Evolutionary conservation across 1,140 invertebrate genomes (phyloP).

Genomic region (Scaptomyza pallida): DNA sequence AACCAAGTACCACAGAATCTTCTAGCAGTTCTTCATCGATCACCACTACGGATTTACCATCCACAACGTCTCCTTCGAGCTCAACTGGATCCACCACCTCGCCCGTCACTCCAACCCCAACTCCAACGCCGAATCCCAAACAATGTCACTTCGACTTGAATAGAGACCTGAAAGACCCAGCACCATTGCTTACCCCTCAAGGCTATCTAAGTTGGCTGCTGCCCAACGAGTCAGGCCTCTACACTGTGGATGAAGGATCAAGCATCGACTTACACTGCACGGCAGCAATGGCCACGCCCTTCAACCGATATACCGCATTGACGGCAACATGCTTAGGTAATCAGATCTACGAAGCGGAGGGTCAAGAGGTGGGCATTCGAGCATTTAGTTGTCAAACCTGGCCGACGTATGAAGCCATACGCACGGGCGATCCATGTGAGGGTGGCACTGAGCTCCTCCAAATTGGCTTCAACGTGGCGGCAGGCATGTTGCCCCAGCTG

Average conservation of each 20-base stretch:
- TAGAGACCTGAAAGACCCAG: conserved; percentile 65
- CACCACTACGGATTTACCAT: background rate
- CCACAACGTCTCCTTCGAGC: background rate
- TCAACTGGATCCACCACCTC: conserved; percentile 3
- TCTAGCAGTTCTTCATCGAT: background rate
- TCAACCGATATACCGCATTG: conserved; percentile 54
- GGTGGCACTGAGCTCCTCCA: conserved; percentile 60
- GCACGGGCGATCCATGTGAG: conserved; percentile 49
- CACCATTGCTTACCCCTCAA: conserved; percentile 60
- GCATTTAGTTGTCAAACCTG: conserved; percentile 65
- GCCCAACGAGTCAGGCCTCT: conserved; percentile 49
- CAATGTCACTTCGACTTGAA: conserved; percentile 64
- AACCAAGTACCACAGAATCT: background rate
- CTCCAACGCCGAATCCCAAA: conserved; percentile 27
- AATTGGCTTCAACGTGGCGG: conserved; percentile 67
- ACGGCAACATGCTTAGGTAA: conserved; percentile 55
- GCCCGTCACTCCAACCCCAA: conserved; percentile 12
- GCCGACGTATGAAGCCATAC: conserved; percentile 64
- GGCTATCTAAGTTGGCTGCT: conserved; percentile 59
- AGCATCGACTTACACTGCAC: conserved; percentile 69
- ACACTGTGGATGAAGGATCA: conserved; percentile 44
- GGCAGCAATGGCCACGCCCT: conserved; percentile 48
- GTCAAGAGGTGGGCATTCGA: conserved; percentile 25
- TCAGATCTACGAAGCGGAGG: conserved; percentile 53
- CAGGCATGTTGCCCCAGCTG: conserved; percentile 58